Evolutionary conservation across 2,888 invertebrate species (phyloP), one percentile per base, ranked within the genome.

Genomic region (Quadroppia sp.): DNA sequence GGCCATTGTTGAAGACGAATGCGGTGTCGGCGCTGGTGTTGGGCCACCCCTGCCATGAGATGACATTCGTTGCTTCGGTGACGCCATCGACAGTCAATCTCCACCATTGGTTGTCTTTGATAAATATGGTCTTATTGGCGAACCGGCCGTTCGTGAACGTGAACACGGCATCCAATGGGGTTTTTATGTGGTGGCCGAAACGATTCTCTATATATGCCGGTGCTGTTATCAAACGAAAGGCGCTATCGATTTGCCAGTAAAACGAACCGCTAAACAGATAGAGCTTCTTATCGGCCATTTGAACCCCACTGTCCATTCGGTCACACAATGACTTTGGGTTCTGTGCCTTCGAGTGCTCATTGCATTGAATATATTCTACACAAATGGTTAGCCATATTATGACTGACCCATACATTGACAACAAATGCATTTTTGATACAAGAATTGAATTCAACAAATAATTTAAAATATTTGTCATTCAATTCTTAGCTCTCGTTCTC

Each of bases 171-270:
- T 59, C 59, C 59, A 59, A 59, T 4, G 59, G 59, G 23, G 59
- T 59, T 7, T 28, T 32, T 3, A 59, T 28, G 1, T 15, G 32
- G 28, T 28, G 15, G n/a, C 59, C 59, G 28, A 25, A 59, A 1
- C 28, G 13, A 17, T 59, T 59, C 17, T 59, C 28, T 30, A 59
- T 28, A 59, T 30, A 59, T 59, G 28, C 28, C 32, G 59, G 59
- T 13, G 59, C 11, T 6, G 28, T 28, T 32, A 28, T 30, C 6
- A 59, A 28, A 15, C 23, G 15, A 23, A 59, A 59, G 6, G 15
- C 11, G n/a, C 32, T 59, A 59, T 32, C 32, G 59, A 59, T 59
- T 59, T 28, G 30, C 59, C 59, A 59, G 17, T 23, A 59, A 23
- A 15, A 32, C 32, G 25, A 15, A 32, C 28, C 32, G 2, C 59